Evolutionary conservation across 2,113 vertebrate genomes (phyloP).

Genomic region (Esox niger): DNA sequence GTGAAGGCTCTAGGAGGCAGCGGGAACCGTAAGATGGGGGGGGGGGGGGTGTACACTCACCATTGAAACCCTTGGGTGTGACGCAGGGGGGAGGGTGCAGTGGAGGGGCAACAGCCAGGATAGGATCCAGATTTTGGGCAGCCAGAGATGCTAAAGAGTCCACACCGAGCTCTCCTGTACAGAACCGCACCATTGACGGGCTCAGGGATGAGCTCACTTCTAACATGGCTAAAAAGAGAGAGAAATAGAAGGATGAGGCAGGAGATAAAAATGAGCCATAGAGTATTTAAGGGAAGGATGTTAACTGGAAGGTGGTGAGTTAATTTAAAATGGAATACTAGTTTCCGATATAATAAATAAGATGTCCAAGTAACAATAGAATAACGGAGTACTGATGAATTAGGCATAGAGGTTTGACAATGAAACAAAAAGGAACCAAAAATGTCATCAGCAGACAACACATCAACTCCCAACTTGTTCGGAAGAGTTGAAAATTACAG

Average conservation of each 20-base stretch:
- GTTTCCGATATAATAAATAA: too few relatives aligned
- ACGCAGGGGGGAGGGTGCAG: slow-evolving; percentile 52
- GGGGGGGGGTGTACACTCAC: slow-evolving; percentile 58
- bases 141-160: slow-evolving; percentile 57
- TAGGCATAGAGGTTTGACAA: too few relatives aligned
- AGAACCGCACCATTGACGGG: slow-evolving; percentile 79
- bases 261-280: too few relatives aligned
- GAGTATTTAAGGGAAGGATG: too few relatives aligned
- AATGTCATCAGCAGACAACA: too few relatives aligned
- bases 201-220: slow-evolving; percentile 78
- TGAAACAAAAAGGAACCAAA: too few relatives aligned
- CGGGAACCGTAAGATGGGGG: too few relatives aligned
- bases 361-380: too few relatives aligned
- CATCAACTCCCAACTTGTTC: too few relatives aligned
- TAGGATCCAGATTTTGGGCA: slow-evolving; percentile 73
- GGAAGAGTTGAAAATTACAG: too few relatives aligned
- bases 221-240: slow-evolving; percentile 65
- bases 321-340: not conserved
- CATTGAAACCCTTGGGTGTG: slow-evolving; percentile 77
- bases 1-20: too few relatives aligned
- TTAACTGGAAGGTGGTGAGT: not conserved
- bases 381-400: too few relatives aligned
- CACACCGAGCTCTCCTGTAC: slow-evolving; percentile 70
- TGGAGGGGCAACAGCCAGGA: slow-evolving; percentile 65
- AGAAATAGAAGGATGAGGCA: not conserved